phyloP scores from a whole-genome alignment of 2,797 vertebrate genomes.

The Neosilurus hyrtlii region DNA sequence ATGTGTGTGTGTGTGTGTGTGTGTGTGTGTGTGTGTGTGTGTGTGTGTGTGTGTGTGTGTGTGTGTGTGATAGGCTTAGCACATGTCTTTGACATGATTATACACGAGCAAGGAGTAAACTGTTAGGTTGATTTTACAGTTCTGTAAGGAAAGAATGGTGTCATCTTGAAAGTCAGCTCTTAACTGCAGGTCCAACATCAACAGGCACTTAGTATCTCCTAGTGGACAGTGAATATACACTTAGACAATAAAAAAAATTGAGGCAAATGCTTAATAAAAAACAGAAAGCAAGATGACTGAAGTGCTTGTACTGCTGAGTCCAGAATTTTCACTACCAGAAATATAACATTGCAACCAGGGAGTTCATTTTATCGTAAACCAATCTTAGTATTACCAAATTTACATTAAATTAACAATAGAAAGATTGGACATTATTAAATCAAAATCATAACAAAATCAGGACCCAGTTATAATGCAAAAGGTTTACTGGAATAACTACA shows the following conservation, averaged over 20 bases:
- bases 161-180: conserved; percentile 33
- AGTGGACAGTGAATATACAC: neutral
- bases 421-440: too few species aligned
- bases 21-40: neutral
- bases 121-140: conserved; percentile 26
- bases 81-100: conserved; percentile 47
- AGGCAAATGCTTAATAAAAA: conserved; percentile 48
- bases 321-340: neutral
- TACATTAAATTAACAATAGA: neutral
- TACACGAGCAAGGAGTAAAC: conserved; percentile 40
- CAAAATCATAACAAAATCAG: too few species aligned
- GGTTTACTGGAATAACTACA: too few species aligned
- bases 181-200: conserved; percentile 45
- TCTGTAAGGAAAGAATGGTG: conserved; percentile 43
- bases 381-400: neutral
- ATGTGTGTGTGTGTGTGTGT: neutral
- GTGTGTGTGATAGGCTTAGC: conserved; percentile 51
- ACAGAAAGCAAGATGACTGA: neutral
- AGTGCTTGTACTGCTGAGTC: too few species aligned
- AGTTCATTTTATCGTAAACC: neutral
- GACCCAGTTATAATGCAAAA: too few species aligned
- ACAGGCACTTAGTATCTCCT: conserved; percentile 31
- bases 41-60: conserved; percentile 5
- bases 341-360: neutral
- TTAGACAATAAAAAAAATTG: conserved; percentile 28